Conservation (phyloP, 2,888 invertebrate species). For the Dusona sp. region DNA sequence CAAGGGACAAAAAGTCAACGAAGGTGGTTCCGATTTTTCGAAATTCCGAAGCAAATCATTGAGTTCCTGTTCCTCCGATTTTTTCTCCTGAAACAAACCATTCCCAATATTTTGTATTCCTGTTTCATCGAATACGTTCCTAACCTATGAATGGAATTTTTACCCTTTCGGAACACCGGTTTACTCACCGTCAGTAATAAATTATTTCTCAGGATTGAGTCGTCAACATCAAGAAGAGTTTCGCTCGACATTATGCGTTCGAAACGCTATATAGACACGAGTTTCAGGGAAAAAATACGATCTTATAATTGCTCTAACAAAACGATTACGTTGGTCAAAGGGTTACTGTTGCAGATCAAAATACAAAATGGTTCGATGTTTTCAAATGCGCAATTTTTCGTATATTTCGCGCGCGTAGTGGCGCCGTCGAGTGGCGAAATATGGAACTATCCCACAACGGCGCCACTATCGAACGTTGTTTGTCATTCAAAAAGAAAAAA, state of each 20-base stretch:
- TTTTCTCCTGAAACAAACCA: constrained; percentile 83
- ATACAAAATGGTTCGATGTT: background rate
- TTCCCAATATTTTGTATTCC: background rate
- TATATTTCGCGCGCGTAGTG: constrained; percentile 13
- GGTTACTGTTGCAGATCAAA: no score
- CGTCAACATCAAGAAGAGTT: constrained; percentile 88
- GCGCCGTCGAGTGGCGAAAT: background rate
- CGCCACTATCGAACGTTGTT: no score
- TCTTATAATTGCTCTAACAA: background rate
- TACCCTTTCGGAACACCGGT: background rate
- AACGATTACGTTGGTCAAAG: constrained; percentile 35
- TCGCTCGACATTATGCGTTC: constrained; percentile 80
- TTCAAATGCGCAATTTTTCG: constrained; percentile 1
- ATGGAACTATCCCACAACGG: background rate
- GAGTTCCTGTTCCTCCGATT: constrained; percentile 87
- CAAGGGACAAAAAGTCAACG: constrained; percentile 88
- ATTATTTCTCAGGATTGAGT: constrained; percentile 87
- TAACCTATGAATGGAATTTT: constrained; percentile 42
- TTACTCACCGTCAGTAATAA: constrained; percentile 82
- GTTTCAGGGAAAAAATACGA: background rate
- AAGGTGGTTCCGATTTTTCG: constrained; percentile 85
- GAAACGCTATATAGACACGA: background rate
- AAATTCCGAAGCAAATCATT: constrained; percentile 86
- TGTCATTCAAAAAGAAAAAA: no score
- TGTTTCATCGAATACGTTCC: background rate